Evolutionary conservation across 2,888 invertebrate species (phyloP).

Genomic region (Tholera decimalis): DNA sequence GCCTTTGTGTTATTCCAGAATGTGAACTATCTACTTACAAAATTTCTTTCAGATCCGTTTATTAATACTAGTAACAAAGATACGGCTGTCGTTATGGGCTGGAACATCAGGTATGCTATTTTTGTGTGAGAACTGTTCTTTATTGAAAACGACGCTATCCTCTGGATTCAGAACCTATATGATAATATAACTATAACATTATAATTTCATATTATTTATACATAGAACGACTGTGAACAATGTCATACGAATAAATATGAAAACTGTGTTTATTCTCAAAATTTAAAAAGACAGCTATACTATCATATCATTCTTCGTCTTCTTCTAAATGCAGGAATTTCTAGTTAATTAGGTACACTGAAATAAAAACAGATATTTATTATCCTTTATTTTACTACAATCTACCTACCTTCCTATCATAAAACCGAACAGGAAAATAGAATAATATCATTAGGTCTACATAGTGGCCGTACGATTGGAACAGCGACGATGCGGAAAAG

Average conservation of each 20-base stretch:
- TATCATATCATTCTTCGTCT: not conserved
- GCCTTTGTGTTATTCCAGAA: too few relatives aligned
- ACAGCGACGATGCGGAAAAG: slow-evolving; percentile 26
- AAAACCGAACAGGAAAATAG: slow-evolving; percentile 28
- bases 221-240: too few relatives aligned
- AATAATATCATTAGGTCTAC: slow-evolving; percentile 33
- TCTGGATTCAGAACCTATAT: too few relatives aligned
- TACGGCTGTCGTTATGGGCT: not conserved
- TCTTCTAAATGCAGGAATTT: not conserved
- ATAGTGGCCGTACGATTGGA: slow-evolving; percentile 27
- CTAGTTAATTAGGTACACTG: not conserved
- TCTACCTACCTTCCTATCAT: not conserved
- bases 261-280: not conserved
- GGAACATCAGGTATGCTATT: slow-evolving; percentile 24
- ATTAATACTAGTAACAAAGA: too few relatives aligned
- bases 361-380: not conserved
- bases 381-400: too few relatives aligned
- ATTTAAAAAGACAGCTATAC: not conserved
- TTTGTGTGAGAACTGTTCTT: too few relatives aligned
- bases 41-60: too few relatives aligned
- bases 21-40: too few relatives aligned
- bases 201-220: too few relatives aligned
- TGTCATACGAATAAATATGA: too few relatives aligned
- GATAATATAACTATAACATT: too few relatives aligned
- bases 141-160: too few relatives aligned